Percentiles rank a stretch among this genome's conserved stretches.
These are phyloP conservation scores for Calosoma granatense DNA, from an alignment of 1,140 invertebrate species.

Conservation along the genomic window DNA sequence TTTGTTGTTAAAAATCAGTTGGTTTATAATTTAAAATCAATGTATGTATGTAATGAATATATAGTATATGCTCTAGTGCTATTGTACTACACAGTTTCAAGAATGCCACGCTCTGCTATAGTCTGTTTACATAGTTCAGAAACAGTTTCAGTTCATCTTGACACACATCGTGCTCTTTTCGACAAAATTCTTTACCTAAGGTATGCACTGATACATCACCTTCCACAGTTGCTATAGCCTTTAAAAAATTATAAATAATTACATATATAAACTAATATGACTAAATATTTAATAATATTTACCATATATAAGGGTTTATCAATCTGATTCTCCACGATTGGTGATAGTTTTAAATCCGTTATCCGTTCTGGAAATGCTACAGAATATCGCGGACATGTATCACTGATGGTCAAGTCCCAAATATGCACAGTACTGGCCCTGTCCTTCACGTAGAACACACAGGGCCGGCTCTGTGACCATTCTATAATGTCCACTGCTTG, in stretches of 20 bases:
- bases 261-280: not conserved
- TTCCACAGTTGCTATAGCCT: conserved; percentile 23
- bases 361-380: conserved; percentile 26
- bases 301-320: conserved; percentile 27
- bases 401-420: conserved; percentile 30
- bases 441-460: conserved; percentile 29
- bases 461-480: conserved; percentile 30
- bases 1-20: too few species aligned
- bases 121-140: conserved; percentile 28
- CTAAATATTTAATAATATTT: conserved; percentile 15
- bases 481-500: conserved; percentile 22
- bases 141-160: conserved; percentile 24
- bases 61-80: too few species aligned
- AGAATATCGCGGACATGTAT: conserved; percentile 27
- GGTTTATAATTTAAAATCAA: too few species aligned
- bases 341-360: conserved; percentile 23
- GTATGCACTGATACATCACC: conserved; percentile 21
- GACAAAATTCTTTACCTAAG: conserved; percentile 24
- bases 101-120: too few species aligned
- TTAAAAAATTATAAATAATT: conserved; percentile 7
- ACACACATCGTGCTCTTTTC: conserved; percentile 19
- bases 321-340: conserved; percentile 13
- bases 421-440: conserved; percentile 24
- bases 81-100: too few species aligned
- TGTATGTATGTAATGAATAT: too few species aligned